Evolutionary conservation across 2,797 vertebrate species (phyloP).

Genomic region (Macrochelys suwanniensis): DNA sequence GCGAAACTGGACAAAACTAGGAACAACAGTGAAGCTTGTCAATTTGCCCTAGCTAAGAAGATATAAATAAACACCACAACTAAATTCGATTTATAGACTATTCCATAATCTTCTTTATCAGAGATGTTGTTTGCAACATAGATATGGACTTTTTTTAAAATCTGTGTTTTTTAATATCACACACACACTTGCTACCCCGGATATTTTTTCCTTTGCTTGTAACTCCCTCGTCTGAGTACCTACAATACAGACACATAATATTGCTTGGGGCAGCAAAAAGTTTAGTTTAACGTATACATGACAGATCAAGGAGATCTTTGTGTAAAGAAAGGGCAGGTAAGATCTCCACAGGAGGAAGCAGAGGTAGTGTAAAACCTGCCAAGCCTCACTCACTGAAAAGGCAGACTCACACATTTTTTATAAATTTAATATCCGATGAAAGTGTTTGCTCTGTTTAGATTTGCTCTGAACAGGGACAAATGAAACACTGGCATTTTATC

Average conservation of each 20-base stretch:
- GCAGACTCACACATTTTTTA: background rate
- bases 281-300: background rate
- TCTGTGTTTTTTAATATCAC: background rate
- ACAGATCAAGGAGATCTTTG: background rate
- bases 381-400: background rate
- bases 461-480: rapidly evolving
- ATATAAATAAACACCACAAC: background rate
- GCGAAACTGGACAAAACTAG: background rate
- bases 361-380: background rate
- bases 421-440: background rate
- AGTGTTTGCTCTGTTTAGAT: background rate
- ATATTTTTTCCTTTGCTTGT: no score
- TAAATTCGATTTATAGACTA: background rate
- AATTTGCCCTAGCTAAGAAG: background rate
- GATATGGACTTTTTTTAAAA: background rate
- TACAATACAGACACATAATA: background rate
- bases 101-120: background rate
- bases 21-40: background rate
- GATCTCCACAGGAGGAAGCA: background rate
- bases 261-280: background rate
- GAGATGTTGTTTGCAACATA: background rate
- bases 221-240: background rate
- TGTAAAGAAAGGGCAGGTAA: background rate
- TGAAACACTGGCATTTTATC: no score
- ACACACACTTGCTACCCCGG: no score